Evolutionary conservation across 2,888 invertebrate genomes (phyloP).

Genomic region (Metalampra italica): DNA sequence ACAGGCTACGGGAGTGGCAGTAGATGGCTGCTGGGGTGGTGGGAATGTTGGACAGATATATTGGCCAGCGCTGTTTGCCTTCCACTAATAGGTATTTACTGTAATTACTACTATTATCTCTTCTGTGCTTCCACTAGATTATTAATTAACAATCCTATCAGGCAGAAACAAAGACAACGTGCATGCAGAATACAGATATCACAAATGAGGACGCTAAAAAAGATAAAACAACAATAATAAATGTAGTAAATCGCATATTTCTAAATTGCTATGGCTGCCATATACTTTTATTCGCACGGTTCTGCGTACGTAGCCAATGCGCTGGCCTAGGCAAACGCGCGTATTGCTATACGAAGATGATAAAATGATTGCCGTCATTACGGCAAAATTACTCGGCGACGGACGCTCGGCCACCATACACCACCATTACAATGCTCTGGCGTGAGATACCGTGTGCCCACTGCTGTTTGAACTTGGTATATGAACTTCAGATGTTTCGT

Average conservation of each 20-base stretch:
- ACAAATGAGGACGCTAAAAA: background rate
- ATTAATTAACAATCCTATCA: too few species aligned
- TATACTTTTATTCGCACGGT: slow-evolving; percentile 45
- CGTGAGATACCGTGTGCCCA: slow-evolving; percentile 45
- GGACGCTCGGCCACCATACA: slow-evolving; percentile 21
- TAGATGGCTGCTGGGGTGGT: too few species aligned
- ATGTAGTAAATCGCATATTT: background rate
- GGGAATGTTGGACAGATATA: too few species aligned
- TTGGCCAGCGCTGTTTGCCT: too few species aligned
- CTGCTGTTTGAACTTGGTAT: too few species aligned
- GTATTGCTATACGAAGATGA: slow-evolving; percentile 67
- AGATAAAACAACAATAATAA: background rate
- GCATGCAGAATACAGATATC: background rate
- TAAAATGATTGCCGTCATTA: slow-evolving; percentile 75
- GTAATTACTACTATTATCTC: too few species aligned
- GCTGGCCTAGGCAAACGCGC: slow-evolving; percentile 43
- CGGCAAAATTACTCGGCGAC: slow-evolving; percentile 54
- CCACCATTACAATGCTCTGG: slow-evolving; percentile 48
- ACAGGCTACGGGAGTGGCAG: too few species aligned
- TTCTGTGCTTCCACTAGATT: too few species aligned
- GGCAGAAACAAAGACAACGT: too few species aligned
- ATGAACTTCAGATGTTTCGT: slow-evolving; percentile 11
- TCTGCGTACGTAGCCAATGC: slow-evolving; percentile 29
- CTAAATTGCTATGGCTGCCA: background rate
- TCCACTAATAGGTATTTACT: too few species aligned